These are phyloP conservation scores for Argopecten irradians DNA, from an alignment of 1,140 invertebrate species.

Conservation along the genomic window DNA sequence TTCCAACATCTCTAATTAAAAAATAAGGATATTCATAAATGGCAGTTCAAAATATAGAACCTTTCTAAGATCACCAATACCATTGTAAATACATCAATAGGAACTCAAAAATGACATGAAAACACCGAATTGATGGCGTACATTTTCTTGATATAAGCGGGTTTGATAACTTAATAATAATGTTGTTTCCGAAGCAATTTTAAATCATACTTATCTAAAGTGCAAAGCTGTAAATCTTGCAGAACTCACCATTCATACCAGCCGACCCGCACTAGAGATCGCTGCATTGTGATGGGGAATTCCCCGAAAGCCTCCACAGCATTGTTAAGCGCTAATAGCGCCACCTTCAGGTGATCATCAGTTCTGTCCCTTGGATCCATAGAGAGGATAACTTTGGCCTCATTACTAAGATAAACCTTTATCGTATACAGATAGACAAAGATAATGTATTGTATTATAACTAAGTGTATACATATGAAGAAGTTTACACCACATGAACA, in stretches of 20 bases:
- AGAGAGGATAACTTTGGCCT: slow-evolving; percentile 70
- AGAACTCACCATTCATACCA: slow-evolving; percentile 74
- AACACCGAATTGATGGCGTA: no score
- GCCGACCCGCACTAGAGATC: slow-evolving; percentile 69
- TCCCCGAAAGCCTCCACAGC: slow-evolving; percentile 73
- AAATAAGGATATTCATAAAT: no score
- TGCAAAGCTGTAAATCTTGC: background rate
- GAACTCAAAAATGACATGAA: no score
- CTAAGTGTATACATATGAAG: no score
- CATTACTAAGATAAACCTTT: slow-evolving; percentile 68
- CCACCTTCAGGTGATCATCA: slow-evolving; percentile 68
- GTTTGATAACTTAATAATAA: background rate
- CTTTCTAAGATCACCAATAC: no score
- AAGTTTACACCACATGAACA: no score
- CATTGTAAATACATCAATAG: no score
- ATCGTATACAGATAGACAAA: no score
- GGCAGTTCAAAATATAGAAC: no score
- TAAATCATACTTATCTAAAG: background rate
- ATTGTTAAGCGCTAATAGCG: slow-evolving; percentile 67
- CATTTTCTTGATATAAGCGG: background rate
- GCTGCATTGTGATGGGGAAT: slow-evolving; percentile 73
- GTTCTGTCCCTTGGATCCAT: slow-evolving; percentile 66
- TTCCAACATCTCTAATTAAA: no score
- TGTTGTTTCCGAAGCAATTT: background rate
- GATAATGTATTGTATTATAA: no score